Evolutionary conservation across 2,888 invertebrate genomes (phyloP), one percentile per base, ranked within the genome.

Genomic region (Epirrhoe tristata): DNA sequence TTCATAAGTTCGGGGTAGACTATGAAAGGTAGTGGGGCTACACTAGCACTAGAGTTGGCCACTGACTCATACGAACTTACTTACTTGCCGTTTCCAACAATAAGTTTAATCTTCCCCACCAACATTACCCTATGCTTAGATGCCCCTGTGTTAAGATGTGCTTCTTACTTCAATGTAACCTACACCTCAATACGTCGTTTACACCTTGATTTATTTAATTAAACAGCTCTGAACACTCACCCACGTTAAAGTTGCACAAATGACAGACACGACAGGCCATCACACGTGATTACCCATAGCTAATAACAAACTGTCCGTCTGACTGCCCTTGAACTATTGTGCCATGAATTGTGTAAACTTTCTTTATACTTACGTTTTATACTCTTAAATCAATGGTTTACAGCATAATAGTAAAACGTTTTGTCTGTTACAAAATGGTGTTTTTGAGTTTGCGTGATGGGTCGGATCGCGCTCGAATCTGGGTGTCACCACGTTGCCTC

Each of bases 261-360:
- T 65, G 77, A 77, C 74, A 59, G 78, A 76, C 67, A 63, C 77
- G 71, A 72, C 58, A 76, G 64, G 58, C 59, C 64, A 74, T 75
- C 77, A 74, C 63, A 16, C 55, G 43, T 77, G 76, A 80, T 79
- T 78, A 71, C 63, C 74, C 69, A 61, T 71, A 74, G 58, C 76
- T 74, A 70, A 71, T 71, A 69, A 69, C 31, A 63, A 58, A 67
- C 62, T 67, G 69, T 31, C 39, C 66, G 64, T 72, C 61, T 59
- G 64, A 68, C 58, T 16, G 69, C 66, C 85, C 85, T 80, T 85
- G 84, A 81, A 80, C 79, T 77, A 75, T 82, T 76, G 74, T 57
- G 75, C 68, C 65, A 72, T 64, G 50, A 43, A 55, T 66, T 70
- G 67, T 72, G 72, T 67, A 70, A 72, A 66, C 64, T 72, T 72